Conservation (phyloP, 2,797 vertebrate genomes). For the Botia almorhae region DNA sequence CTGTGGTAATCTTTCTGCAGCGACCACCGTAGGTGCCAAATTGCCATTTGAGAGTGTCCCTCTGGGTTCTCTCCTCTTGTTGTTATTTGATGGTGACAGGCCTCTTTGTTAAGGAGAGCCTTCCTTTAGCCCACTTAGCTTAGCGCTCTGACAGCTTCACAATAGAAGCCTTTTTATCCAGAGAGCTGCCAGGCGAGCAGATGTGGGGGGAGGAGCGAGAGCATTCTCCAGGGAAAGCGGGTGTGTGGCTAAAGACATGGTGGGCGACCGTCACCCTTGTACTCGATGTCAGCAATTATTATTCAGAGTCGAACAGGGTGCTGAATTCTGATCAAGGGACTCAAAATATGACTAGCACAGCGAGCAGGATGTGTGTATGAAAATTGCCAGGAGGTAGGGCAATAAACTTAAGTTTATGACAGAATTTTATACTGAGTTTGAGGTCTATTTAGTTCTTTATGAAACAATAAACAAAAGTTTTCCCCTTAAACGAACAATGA, state of each 20-base stretch:
- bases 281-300: constrained; percentile 36
- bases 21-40: constrained; percentile 72
- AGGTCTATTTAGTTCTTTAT: constrained; percentile 43
- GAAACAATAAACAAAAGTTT: constrained; percentile 41
- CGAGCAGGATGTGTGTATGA: constrained; percentile 3
- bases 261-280: constrained; percentile 36
- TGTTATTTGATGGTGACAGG: constrained; percentile 76
- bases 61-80: constrained; percentile 66
- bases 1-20: constrained; percentile 74
- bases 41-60: constrained; percentile 75
- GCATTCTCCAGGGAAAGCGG: constrained; percentile 49
- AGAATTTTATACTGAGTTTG: constrained; percentile 37
- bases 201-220: constrained; percentile 73
- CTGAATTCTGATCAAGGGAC: constrained; percentile 6
- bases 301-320: constrained; percentile 24
- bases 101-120: constrained; percentile 74
- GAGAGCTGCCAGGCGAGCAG: constrained; percentile 78
- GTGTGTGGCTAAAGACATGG: constrained; percentile 47
- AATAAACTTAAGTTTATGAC: constrained; percentile 31
- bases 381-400: constrained; percentile 10
- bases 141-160: constrained; percentile 78
- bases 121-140: constrained; percentile 76
- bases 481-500: constrained; percentile 38
- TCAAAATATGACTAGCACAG: constrained; percentile 14
- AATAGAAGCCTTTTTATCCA: constrained; percentile 74